Percentiles rank a stretch among this genome's conserved stretches.
These are phyloP conservation scores for Leptodactylus fallax DNA, from an alignment of 2,797 vertebrate genomes.

Conservation along the genomic window DNA sequence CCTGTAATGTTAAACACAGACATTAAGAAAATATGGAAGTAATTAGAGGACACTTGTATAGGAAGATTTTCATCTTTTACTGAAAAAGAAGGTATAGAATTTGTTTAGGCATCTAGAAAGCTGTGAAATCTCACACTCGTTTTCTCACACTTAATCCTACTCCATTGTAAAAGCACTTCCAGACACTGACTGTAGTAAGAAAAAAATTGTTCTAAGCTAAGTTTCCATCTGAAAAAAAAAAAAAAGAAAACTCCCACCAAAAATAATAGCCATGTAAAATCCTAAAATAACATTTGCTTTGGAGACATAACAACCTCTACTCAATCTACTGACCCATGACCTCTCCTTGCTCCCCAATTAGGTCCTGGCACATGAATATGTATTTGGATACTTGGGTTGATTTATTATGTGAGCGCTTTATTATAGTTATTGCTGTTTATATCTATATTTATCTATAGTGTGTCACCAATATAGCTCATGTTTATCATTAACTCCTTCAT, in stretches of 20 bases:
- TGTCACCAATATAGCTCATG: neutral
- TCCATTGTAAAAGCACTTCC: constrained; percentile 53
- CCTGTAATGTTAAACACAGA: constrained; percentile 49
- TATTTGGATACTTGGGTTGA: neutral
- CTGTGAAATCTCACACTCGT: constrained; percentile 63
- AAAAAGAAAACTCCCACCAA: constrained; percentile 12
- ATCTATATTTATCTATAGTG: neutral
- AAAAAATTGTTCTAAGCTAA: neutral
- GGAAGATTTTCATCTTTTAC: constrained; percentile 54
- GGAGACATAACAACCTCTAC: neutral
- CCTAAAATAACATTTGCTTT: constrained; percentile 38
- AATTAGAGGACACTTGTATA: constrained; percentile 53
- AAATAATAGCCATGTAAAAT: constrained; percentile 23
- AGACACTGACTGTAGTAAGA: constrained; percentile 36
- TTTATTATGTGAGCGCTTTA: neutral
- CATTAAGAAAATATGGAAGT: constrained; percentile 56
- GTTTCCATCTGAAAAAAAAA: constrained; percentile 11
- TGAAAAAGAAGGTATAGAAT: constrained; percentile 32
- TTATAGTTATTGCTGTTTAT: too few relatives aligned
- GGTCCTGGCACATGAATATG: neutral
- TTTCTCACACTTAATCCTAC: constrained; percentile 54
- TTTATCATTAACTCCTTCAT: neutral
- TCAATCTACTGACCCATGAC: neutral
- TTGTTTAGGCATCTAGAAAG: constrained; percentile 58
- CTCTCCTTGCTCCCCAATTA: neutral